Conservation (phyloP, 2,113 vertebrate genomes). For the Otocyon megalotis region DNA sequence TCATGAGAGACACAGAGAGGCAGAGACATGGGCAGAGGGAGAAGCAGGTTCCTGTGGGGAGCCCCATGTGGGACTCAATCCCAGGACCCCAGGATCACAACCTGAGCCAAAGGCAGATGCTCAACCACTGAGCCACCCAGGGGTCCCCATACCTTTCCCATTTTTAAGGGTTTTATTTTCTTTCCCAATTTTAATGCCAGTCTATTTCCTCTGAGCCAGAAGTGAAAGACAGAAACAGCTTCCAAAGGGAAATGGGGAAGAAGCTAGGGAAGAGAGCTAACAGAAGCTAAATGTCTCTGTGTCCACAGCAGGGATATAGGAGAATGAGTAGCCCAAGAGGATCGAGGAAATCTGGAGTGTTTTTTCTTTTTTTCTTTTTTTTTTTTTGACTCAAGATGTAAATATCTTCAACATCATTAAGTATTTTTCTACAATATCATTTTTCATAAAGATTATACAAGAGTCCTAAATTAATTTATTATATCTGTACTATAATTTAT, state of each 20-base stretch:
- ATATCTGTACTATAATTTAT: not conserved
- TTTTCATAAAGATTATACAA: not conserved
- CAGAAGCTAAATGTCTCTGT: not conserved
- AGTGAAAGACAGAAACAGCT: not conserved
- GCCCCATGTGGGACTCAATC: no score
- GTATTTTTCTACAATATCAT: not conserved
- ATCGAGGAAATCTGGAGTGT: not conserved
- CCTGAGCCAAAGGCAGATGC: no score
- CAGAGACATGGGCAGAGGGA: no score
- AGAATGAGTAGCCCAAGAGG: not conserved
- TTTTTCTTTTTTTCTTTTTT: not conserved
- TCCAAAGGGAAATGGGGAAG: not conserved
- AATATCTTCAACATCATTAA: not conserved
- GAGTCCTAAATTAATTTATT: not conserved
- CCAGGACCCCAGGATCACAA: no score
- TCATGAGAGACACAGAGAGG: no score
- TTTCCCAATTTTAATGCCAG: not conserved
- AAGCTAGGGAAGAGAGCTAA: not conserved
- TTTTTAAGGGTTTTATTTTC: not conserved
- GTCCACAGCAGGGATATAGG: not conserved
- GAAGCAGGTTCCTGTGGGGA: no score
- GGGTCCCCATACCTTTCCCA: not conserved
- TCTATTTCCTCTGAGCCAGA: not conserved
- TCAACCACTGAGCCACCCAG: no score
- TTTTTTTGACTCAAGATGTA: not conserved